Evolutionary conservation across 2,888 invertebrate species (phyloP).

Genomic region (Tachina lurida): DNA sequence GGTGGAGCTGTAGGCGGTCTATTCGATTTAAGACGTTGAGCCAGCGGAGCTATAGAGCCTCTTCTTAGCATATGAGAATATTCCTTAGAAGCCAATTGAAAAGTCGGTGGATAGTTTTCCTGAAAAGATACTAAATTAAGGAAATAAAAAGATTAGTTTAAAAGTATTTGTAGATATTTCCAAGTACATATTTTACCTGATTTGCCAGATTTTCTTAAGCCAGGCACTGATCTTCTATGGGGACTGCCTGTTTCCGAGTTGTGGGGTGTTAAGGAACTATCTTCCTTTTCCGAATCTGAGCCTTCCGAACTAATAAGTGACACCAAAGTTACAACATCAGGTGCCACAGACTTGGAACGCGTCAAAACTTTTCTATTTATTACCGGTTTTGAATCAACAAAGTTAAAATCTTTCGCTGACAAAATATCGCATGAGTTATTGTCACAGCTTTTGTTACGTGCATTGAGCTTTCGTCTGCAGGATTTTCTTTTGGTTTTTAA

Average conservation of each 20-base stretch:
- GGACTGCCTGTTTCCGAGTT: slow-evolving; percentile 74
- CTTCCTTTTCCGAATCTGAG: slow-evolving; percentile 86
- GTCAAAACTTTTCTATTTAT: slow-evolving; percentile 75
- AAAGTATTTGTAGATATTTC: not conserved
- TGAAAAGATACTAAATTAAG: slow-evolving; percentile 81
- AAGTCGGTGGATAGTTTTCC: slow-evolving; percentile 81
- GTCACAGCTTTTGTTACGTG: slow-evolving; percentile 75
- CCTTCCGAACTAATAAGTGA: slow-evolving; percentile 87
- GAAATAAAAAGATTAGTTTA: not conserved
- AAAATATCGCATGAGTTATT: slow-evolving; percentile 43
- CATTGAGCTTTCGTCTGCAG: slow-evolving; percentile 78
- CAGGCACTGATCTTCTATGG: slow-evolving; percentile 78
- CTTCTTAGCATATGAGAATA: slow-evolving; percentile 81
- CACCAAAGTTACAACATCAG: slow-evolving; percentile 86
- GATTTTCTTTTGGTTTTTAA: slow-evolving; percentile 78
- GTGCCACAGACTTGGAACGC: slow-evolving; percentile 79
- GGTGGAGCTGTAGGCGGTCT: slow-evolving; percentile 82
- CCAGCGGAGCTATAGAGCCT: slow-evolving; percentile 81
- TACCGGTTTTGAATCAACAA: slow-evolving; percentile 34
- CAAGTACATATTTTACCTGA: slow-evolving; percentile 78
- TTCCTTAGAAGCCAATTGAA: slow-evolving; percentile 80
- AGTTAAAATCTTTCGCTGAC: slow-evolving; percentile 58
- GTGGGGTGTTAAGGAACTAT: slow-evolving; percentile 70
- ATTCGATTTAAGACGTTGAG: slow-evolving; percentile 81
- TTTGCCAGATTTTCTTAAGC: slow-evolving; percentile 82